Percentiles rank a stretch among this genome's conserved stretches.
These are phyloP conservation scores for Rhabdornis inornatus DNA, from an alignment of 2,113 vertebrate genomes.

Conservation along the genomic window DNA sequence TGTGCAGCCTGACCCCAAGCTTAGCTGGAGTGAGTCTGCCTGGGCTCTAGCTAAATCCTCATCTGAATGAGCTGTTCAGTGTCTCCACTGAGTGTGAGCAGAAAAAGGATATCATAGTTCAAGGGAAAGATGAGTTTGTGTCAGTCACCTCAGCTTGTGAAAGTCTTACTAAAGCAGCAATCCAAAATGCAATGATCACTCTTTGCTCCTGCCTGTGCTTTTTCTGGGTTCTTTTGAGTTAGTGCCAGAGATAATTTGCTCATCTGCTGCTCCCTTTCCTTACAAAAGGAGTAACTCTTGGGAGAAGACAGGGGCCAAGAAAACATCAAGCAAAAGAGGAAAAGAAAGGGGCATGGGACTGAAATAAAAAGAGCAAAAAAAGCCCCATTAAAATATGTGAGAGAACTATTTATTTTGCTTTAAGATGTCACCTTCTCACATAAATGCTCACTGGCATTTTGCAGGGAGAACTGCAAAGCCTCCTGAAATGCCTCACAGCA, in stretches of 20 bases:
- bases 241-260: neutral
- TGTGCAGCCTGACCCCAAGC: neutral
- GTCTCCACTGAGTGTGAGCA: neutral
- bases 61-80: neutral
- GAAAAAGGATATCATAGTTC: neutral
- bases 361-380: neutral
- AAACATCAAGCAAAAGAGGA: neutral
- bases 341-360: neutral
- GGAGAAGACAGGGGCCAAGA: neutral
- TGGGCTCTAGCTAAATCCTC: neutral
- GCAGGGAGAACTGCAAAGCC: neutral
- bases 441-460: neutral
- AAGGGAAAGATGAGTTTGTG: neutral
- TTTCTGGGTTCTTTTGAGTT: neutral
- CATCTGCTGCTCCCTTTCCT: neutral
- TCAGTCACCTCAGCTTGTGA: neutral
- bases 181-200: accelerated
- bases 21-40: neutral
- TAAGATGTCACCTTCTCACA: neutral
- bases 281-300: neutral
- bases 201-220: neutral
- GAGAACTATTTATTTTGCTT: neutral
- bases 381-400: neutral
- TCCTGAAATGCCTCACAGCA: neutral
- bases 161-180: neutral